These are phyloP conservation scores for Nematolebias whitei DNA, from an alignment of 2,113 vertebrate species.

Conservation along the genomic window DNA sequence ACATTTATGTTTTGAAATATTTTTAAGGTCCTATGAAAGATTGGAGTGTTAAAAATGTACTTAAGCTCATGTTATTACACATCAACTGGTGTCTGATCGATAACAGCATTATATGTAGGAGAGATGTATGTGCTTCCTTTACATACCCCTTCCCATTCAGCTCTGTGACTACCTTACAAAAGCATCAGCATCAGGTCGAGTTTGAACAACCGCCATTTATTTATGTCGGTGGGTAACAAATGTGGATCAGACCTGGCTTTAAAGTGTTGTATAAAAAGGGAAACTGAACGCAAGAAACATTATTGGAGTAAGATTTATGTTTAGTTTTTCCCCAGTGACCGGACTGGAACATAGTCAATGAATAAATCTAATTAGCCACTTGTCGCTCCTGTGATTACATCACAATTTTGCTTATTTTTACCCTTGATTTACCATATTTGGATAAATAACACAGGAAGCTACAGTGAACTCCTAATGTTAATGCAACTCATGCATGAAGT, in stretches of 20 bases:
- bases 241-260: background rate
- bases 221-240: too few relatives aligned
- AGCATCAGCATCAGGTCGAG: too few relatives aligned
- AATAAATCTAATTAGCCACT: constrained; percentile 46
- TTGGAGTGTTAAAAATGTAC: too few relatives aligned
- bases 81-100: background rate
- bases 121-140: too few relatives aligned
- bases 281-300: background rate
- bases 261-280: background rate
- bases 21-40: too few relatives aligned
- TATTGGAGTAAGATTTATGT: background rate
- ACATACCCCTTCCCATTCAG: too few relatives aligned
- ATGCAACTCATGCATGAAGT: background rate
- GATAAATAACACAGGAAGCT: background rate
- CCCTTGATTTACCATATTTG: background rate
- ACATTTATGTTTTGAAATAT: background rate
- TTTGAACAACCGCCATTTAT: too few relatives aligned
- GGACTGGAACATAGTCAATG: constrained; percentile 19
- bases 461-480: background rate
- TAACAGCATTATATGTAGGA: background rate
- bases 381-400: constrained; percentile 34
- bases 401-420: constrained; percentile 4
- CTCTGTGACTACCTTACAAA: too few relatives aligned
- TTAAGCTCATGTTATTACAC: background rate
- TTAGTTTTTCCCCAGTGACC: constrained; percentile 18